Base-by-base conservation (phyloP, 2,888 invertebrate species). In the Dioctria linearis region DNA sequence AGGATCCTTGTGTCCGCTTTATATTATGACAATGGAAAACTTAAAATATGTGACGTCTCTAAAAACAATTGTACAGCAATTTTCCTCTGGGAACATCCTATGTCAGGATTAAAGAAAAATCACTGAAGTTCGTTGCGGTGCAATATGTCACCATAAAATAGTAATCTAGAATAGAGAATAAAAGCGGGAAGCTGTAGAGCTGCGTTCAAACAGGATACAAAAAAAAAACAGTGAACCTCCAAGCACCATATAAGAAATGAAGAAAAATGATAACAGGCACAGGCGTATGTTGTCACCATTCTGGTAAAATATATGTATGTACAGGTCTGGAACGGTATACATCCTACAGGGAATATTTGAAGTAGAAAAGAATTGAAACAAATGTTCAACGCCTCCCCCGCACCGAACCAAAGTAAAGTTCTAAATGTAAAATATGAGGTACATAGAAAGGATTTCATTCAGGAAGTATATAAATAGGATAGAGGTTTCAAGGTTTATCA, bases 351-450 rank as follows among this genome's bases (percentile, higher is more conserved):
- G 25, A 39, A 25, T 42, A 51, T 73, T 42, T 57, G 59, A 57
- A 73, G 25, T 39, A 57, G 42, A 73, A 42, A 73, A 42, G 73
- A 73, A 73, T 73, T 73, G 73, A 73, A 51, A 73, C 73, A 73
- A 73, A 73, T 73, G 73, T 13, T 42, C 51, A 39, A 40, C 40
- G 40, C 42, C 73, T 57, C 13, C 42, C 9, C 25, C 25, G 25
- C 25, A 25, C 25, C 25, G 25, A 25, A 25, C 39, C 39, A 59
- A 40, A 25, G 40, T 54, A 6, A 73, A 57, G 40, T 57, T 59
- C 25, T 25, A 25, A 25, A 25, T 25, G 25, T 39, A 51, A 73
- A 73, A 73, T 57, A 73, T 73, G 54, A 73, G 57, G 39, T 73
- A 73, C 73, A 57, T 42, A 73, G 25, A 73, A 73, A 61, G 40